Percentiles rank a stretch among this genome's conserved stretches.
phyloP scores from a whole-genome alignment of 2,113 vertebrate species.

The Triplophysa siluroides region DNA sequence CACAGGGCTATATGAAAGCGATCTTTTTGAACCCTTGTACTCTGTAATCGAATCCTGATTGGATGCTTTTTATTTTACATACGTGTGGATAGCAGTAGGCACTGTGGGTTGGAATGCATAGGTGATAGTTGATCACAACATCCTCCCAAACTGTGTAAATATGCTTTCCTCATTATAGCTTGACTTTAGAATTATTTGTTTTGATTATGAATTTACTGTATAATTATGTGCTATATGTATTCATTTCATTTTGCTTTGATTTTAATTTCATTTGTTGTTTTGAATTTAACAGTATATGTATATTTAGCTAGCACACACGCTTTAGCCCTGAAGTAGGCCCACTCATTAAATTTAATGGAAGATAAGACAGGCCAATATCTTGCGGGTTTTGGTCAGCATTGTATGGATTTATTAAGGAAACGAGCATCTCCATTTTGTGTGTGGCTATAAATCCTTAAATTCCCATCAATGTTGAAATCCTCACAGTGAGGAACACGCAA shows the following conservation, averaged over 20 bases:
- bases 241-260: conserved; percentile 25
- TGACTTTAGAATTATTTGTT: conserved; percentile 33
- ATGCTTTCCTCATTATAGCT: conserved; percentile 33
- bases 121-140: conserved; percentile 14
- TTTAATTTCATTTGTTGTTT: conserved; percentile 36
- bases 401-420: not conserved
- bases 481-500: not conserved
- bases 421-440: not conserved
- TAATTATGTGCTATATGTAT: conserved; percentile 33
- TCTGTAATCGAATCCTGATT: conserved; percentile 41
- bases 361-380: not conserved
- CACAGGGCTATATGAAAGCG: conserved; percentile 45
- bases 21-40: conserved; percentile 54
- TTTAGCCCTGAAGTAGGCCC: not conserved
- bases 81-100: not conserved
- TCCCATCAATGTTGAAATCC: not conserved
- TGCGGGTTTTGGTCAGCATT: conserved; percentile 9
- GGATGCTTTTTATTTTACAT: not conserved
- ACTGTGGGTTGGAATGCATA: conserved; percentile 36
- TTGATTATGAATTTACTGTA: conserved; percentile 44
- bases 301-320: conserved; percentile 17
- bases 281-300: conserved; percentile 29
- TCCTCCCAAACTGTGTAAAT: conserved; percentile 34
- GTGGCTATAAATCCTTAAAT: not conserved
- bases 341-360: conserved; percentile 4